These are phyloP conservation scores for Rhopalosiphum padi DNA, from an alignment of 1,140 invertebrate species.

Conservation along the genomic window DNA sequence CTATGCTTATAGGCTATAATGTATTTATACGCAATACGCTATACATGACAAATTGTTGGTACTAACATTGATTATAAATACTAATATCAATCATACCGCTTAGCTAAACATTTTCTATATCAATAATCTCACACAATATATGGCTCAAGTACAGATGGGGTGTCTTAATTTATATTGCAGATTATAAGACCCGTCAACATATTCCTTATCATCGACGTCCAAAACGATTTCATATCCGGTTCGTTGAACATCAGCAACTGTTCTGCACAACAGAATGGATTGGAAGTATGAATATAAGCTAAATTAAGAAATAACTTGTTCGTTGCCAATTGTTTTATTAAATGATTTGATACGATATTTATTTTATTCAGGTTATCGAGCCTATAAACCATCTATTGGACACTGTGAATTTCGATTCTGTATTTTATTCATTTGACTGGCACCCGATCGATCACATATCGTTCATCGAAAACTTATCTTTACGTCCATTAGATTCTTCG, in stretches of 20 bases:
- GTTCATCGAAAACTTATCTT: constrained; percentile 89
- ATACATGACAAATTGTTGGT: too few relatives aligned
- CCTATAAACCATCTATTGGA: constrained; percentile 91
- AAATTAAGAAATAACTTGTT: neutral
- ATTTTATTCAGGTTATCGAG: constrained; percentile 75
- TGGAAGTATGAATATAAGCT: constrained; percentile 70
- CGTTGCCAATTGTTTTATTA: neutral
- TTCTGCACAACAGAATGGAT: constrained; percentile 88
- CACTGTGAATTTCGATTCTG: constrained; percentile 83
- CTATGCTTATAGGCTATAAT: too few relatives aligned
- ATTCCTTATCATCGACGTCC: constrained; percentile 95
- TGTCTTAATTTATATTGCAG: constrained; percentile 65
- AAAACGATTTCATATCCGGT: constrained; percentile 97
- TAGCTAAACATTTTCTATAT: too few relatives aligned
- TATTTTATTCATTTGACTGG: constrained; percentile 98
- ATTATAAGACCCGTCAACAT: constrained; percentile 86
- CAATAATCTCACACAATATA: neutral
- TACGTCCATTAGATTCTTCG: constrained; percentile 72
- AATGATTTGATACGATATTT: neutral
- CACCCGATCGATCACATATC: constrained; percentile 96
- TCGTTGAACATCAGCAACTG: constrained; percentile 92
- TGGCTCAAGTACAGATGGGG: neutral
- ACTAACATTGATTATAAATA: too few relatives aligned
- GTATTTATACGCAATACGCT: too few relatives aligned
- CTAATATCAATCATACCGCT: too few relatives aligned